Base-by-base conservation (phyloP, 2,797 vertebrate genomes). In the Thalassophryne amazonica region DNA sequence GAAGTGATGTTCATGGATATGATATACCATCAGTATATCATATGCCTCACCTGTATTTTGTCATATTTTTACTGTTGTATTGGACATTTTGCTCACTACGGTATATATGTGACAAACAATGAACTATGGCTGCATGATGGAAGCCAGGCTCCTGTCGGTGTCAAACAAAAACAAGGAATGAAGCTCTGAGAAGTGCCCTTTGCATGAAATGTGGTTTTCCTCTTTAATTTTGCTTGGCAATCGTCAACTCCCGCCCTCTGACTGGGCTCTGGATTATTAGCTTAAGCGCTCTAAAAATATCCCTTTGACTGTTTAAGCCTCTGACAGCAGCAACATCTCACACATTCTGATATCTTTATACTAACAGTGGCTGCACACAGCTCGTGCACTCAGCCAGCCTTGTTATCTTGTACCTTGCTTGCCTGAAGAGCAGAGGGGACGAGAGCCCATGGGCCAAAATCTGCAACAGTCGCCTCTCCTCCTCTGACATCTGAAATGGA, bases 211-310 rank as follows among this genome's bases (percentile, higher is more conserved):
- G 49, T 74, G 43, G 69, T 54, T 76, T 77, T 76, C 68, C 36
- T 34, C 29, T 73, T 82, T 82, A 60, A 60, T 77, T 81, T 78
- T 67, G 60, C 70, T 78, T 81, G 74, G 73, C 79, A 73, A 76
- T 76, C 50, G 60, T 76, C 67, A 63, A 61, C 70, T 21, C 60
- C 59, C 42, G 3, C 61, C 59, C 45, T 60, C 42, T 39, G 35
- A 79, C 78, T 76, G 72, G 70, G 76, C 77, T 84, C 61, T 72
- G 83, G 87, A 88, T 90, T 89, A 88, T 90, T 88, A 89, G 84
- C 84, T 84, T 89, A 88, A 88, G 85, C 80, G 76, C 75, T 84
- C 86, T 87, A 87, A 88, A 90, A 89, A 89, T 90, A 89, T 83
- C 85, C 81, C 65, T 85, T 77, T 85, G 86, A 81, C 83, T 81